Evolutionary conservation across 2,888 invertebrate genomes (phyloP).

Genomic region (Priocnemis perturbator): DNA sequence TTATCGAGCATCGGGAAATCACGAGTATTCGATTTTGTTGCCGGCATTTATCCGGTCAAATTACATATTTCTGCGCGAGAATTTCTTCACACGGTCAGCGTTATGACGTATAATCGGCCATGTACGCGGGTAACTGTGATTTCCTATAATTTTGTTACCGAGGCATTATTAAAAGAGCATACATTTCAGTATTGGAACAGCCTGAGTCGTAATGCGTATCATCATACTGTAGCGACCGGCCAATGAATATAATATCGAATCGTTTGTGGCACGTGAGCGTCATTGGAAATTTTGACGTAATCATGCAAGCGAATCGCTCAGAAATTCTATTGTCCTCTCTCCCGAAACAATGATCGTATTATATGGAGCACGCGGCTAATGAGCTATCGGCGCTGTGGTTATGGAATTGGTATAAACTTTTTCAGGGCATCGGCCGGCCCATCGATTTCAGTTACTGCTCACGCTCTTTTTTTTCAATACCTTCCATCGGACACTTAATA

Average conservation of each 20-base stretch:
- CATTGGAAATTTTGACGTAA: constrained; percentile 14
- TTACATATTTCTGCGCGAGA: no score
- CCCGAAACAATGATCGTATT: constrained; percentile 6
- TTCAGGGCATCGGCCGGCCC: neutral
- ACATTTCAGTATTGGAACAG: neutral
- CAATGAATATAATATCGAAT: constrained; percentile 1
- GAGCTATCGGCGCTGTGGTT: neutral
- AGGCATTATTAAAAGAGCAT: no score
- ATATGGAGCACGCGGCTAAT: constrained; percentile 2
- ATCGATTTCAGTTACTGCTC: no score
- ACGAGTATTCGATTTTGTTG: no score
- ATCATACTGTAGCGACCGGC: neutral
- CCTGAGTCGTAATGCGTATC: neutral
- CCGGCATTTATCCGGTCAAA: no score
- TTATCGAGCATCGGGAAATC: no score
- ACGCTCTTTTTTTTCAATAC: neutral
- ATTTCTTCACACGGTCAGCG: no score
- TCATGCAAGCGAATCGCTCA: constrained; percentile 3
- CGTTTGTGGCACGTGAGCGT: constrained; percentile 3
- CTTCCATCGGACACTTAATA: no score
- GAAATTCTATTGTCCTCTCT: constrained; percentile 6
- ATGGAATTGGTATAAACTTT: neutral
- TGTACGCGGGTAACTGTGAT: no score
- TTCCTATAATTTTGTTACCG: no score
- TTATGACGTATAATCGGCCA: no score